These are phyloP conservation scores for Serrognathus titanus DNA, from an alignment of 2,888 invertebrate species.

Conservation along the genomic window DNA sequence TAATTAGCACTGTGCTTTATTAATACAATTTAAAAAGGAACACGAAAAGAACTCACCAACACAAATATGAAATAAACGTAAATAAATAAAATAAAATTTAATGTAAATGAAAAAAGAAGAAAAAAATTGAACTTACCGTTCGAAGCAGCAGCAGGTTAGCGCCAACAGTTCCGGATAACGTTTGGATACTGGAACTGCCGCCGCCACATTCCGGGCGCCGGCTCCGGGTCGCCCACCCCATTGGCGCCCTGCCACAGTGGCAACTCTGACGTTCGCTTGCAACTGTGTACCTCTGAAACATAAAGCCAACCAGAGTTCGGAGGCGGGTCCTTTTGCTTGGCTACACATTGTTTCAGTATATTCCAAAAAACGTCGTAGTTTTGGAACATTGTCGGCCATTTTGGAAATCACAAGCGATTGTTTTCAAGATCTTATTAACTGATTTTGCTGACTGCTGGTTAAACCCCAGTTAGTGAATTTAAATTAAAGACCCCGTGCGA, in stretches of 20 bases:
- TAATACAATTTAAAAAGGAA: background rate
- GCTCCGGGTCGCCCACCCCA: constrained; percentile 49
- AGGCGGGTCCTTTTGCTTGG: constrained; percentile 30
- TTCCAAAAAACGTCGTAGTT: constrained; percentile 26
- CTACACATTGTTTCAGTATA: constrained; percentile 46
- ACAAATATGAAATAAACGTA: background rate
- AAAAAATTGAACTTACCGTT: constrained; percentile 26
- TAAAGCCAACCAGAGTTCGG: constrained; percentile 32
- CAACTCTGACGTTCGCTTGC: constrained; percentile 36
- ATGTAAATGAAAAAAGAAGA: background rate
- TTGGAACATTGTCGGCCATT: constrained; percentile 42
- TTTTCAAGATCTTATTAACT: constrained; percentile 50
- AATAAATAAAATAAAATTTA: background rate
- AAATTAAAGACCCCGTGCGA: constrained; percentile 22
- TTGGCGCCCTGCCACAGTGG: constrained; percentile 50
- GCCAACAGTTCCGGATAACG: constrained; percentile 38
- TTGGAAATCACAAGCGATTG: constrained; percentile 47
- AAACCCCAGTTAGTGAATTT: constrained; percentile 32
- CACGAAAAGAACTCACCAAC: background rate
- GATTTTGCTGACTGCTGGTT: constrained; percentile 41
- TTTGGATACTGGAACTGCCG: constrained; percentile 47
- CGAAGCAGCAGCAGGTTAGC: constrained; percentile 26
- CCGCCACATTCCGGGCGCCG: constrained; percentile 57
- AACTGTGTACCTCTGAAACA: constrained; percentile 36
- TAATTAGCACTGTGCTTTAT: no score